Base-by-base conservation (phyloP, 2,113 vertebrate genomes). In the Sapayoa aenigma region DNA sequence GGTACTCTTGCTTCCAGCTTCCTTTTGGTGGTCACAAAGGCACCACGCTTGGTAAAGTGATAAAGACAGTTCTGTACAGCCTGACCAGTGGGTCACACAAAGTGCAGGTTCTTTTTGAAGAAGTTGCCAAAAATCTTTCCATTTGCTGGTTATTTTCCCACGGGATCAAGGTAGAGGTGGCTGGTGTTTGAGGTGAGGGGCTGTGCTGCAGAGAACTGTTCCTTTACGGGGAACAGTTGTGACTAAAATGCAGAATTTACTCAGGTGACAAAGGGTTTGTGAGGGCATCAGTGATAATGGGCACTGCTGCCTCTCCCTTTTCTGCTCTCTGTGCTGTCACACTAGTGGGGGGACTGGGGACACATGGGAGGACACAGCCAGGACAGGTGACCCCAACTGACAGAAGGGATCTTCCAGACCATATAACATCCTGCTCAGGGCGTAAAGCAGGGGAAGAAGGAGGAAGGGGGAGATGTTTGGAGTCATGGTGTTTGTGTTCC, bases 121-220 rank as follows among this genome's bases (percentile, higher is more conserved):
- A 39, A 46, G 19, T 3, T 90, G 82, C 75, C 93, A 78, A 17
- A 58, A 62, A 41, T 7, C 37, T 47, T 65, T 55, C 33, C 30
- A 2, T 20, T 67, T 56, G 52, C 52, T 28, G 30, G 33, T 84
- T 82, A 12, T 56, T 86, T 91, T 73, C 76, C 37, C 24, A 6
- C n/a, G 20, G 79, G 37, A 24, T 74, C 5, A 11, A 23, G 31
- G 1, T 0, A 15, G 55, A 46, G 39, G 0, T 11, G 24, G 67
- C 7, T 39, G 4, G 2, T 58, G 2, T 28, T 56, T 31, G 49
- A 65, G 47, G 30, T 41, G 75, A 63, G 58, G 47, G 35, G 33
- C 44, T 96, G n/a, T 76, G 39, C 89, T 88, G 72, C 91, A 42
- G 63, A 42, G 41, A 58, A 74, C 3, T 46, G 46, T 47, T 3